These are phyloP conservation scores for Pogonomyrmex barbatus DNA, from an alignment of 1,140 invertebrate species.

Conservation along the genomic window DNA sequence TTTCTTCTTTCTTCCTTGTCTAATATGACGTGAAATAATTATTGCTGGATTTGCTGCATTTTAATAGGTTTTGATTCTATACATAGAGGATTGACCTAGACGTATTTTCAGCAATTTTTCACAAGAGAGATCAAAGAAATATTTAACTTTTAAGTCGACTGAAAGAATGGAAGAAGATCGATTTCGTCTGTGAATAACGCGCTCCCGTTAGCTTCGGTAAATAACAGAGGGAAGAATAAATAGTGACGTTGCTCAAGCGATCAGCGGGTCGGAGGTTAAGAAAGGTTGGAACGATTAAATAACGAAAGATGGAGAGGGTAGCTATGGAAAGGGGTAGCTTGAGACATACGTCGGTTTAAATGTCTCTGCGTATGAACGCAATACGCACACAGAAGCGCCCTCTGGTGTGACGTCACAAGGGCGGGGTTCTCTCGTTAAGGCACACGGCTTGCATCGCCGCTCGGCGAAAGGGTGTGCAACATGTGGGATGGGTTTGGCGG, in stretches of 20 bases:
- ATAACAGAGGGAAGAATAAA: neutral
- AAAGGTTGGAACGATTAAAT: conserved; percentile 21
- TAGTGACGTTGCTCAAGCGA: neutral
- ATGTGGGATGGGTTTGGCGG: conserved; percentile 80
- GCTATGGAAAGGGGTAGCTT: conserved; percentile 5
- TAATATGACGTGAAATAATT: neutral
- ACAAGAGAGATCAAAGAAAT: neutral
- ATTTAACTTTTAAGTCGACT: neutral
- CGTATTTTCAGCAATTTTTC: neutral
- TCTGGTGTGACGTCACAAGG: conserved; percentile 83
- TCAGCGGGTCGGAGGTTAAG: neutral
- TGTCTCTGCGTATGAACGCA: conserved; percentile 62
- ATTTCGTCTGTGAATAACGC: conserved; percentile 13
- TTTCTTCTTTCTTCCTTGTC: neutral
- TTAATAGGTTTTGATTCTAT: neutral
- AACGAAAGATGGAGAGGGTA: conserved; percentile 28
- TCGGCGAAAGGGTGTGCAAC: conserved; percentile 79
- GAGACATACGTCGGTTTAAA: conserved; percentile 39
- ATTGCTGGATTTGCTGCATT: neutral
- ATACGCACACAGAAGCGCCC: conserved; percentile 77
- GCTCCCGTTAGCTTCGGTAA: neutral
- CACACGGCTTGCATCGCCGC: conserved; percentile 69
- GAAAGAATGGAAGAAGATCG: neutral
- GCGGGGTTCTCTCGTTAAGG: conserved; percentile 84
- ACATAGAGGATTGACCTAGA: neutral